Percentiles rank a stretch among this genome's conserved stretches.
phyloP scores from a whole-genome alignment of 2,797 vertebrate species.

The Halcyon chelicuti region DNA sequence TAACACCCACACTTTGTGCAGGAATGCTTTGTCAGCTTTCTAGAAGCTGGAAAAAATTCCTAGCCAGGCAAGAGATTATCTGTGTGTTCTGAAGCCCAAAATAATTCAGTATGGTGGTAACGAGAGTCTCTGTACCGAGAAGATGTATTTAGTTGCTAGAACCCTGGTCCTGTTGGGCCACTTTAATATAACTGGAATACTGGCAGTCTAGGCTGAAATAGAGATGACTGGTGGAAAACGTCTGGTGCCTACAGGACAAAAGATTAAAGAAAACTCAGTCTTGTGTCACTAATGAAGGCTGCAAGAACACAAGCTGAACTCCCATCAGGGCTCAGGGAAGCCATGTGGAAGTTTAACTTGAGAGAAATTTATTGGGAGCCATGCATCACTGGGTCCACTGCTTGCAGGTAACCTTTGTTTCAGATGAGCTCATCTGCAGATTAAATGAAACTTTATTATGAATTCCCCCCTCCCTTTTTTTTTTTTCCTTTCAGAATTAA shows the following conservation, averaged over 20 bases:
- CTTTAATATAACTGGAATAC: neutral
- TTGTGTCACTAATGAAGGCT: neutral
- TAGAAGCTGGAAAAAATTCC: neutral
- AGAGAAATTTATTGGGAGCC: neutral
- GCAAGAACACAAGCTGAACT: neutral
- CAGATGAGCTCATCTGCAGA: neutral
- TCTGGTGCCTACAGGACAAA: neutral
- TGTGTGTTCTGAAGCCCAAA: neutral
- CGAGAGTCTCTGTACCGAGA: neutral
- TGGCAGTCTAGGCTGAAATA: neutral
- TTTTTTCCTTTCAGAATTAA: conserved; percentile 9
- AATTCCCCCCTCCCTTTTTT: neutral
- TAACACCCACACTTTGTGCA: neutral
- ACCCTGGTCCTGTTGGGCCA: neutral
- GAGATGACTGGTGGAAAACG: neutral
- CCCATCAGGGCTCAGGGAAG: neutral
- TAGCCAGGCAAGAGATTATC: neutral
- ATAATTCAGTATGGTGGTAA: neutral
- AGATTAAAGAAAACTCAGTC: neutral
- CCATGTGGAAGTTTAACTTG: neutral
- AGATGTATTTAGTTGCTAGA: neutral
- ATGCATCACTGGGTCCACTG: neutral
- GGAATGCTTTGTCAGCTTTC: neutral
- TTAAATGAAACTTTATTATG: conserved; percentile 24
- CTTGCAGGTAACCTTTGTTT: neutral